phyloP scores from a whole-genome alignment of 2,113 vertebrate genomes.

The Lamprotornis superbus region DNA sequence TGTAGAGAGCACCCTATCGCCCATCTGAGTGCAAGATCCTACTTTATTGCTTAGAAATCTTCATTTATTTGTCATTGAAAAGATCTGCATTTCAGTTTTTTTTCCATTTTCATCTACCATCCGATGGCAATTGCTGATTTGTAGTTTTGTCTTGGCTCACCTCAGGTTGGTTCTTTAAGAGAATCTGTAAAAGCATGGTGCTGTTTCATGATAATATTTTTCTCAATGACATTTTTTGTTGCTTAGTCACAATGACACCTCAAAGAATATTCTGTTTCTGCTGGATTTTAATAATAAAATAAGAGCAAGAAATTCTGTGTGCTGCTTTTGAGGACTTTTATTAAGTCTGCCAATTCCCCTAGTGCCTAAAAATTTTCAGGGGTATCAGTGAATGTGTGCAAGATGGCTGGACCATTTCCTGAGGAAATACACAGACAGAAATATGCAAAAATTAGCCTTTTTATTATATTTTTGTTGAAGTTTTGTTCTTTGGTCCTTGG shows the following conservation, averaged over 20 bases:
- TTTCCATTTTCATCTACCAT: neutral
- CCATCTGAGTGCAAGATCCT: neutral
- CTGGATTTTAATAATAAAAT: neutral
- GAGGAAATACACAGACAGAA: neutral
- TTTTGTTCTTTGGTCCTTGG: neutral
- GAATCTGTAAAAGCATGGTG: neutral
- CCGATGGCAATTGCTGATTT: neutral
- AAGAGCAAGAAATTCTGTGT: neutral
- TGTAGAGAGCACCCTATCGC: fast-evolving
- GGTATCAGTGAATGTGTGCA: neutral
- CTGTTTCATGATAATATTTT: neutral
- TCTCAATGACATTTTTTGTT: neutral
- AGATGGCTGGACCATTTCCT: neutral
- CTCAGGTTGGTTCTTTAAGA: neutral
- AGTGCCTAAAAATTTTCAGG: neutral
- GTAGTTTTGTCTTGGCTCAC: neutral
- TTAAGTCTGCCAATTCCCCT: neutral
- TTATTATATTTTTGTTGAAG: neutral
- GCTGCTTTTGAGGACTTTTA: neutral
- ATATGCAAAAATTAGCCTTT: neutral
- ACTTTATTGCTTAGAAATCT: neutral
- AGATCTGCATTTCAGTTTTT: neutral
- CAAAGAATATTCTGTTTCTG: neutral
- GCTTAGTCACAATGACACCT: neutral
- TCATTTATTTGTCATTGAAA: neutral